phyloP scores from a whole-genome alignment of 92 coral and sea anemone species.

The Zoanthus gigantus region DNA sequence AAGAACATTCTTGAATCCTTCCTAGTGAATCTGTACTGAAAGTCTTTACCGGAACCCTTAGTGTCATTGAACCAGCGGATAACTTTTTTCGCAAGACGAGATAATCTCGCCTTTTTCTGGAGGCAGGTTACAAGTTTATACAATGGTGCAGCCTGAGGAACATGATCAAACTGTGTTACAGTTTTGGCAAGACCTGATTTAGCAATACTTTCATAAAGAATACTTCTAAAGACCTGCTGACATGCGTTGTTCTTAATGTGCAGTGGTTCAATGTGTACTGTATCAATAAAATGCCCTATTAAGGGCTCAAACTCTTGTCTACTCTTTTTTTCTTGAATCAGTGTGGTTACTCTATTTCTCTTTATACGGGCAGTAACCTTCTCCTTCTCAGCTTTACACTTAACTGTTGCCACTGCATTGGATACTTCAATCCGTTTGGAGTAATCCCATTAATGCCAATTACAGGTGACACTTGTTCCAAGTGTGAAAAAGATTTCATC shows the following conservation, averaged over 20 bases:
- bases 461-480: constrained; percentile 39
- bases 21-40: constrained; percentile 75
- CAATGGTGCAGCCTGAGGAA: constrained; percentile 49
- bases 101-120: constrained; percentile 36
- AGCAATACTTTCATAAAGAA: constrained; percentile 51
- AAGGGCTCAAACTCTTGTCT: constrained; percentile 61
- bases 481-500: constrained; percentile 54
- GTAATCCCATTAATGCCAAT: constrained; percentile 69
- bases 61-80: constrained; percentile 50
- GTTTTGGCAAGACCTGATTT: constrained; percentile 42
- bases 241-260: constrained; percentile 51
- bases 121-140: constrained; percentile 48
- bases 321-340: constrained; percentile 39
- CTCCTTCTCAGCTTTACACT: constrained; percentile 19
- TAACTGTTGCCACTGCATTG: not conserved
- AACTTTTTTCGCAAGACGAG: constrained; percentile 55
- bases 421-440: constrained; percentile 21
- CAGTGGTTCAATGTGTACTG: constrained; percentile 51
- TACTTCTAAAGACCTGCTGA: constrained; percentile 46
- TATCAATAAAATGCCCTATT: constrained; percentile 44
- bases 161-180: constrained; percentile 49
- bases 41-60: not conserved
- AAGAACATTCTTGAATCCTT: constrained; percentile 84
- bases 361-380: constrained; percentile 35
- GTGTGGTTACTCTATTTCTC: constrained; percentile 35